Percentiles rank a stretch among this genome's conserved stretches.
phyloP scores from a whole-genome alignment of 2,113 vertebrate genomes.

The Psophia crepitans region DNA sequence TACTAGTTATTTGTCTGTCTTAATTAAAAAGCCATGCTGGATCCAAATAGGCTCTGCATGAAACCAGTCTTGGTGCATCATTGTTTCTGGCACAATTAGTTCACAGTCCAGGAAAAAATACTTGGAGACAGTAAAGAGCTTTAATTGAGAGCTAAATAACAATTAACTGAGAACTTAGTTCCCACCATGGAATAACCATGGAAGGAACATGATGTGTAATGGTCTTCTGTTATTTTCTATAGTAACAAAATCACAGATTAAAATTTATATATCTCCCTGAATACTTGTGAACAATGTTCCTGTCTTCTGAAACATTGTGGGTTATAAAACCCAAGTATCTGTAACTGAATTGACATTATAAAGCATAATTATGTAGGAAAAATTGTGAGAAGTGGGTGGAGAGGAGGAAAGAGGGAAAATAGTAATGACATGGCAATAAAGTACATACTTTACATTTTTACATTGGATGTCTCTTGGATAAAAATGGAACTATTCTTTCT shows the following conservation, averaged over 20 bases:
- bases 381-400: background rate
- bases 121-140: background rate
- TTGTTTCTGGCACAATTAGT: background rate
- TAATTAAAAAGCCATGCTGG: background rate
- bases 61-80: background rate
- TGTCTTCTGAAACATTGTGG: background rate
- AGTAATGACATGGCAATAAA: background rate
- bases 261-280: background rate
- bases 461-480: background rate
- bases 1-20: background rate
- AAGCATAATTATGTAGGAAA: background rate
- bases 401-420: background rate
- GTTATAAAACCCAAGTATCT: background rate
- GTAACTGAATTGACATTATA: background rate
- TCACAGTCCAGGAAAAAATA: background rate
- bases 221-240: background rate
- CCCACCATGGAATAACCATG: background rate
- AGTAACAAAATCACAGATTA: background rate
- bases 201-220: background rate
- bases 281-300: background rate
- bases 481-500: background rate
- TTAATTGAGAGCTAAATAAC: background rate
- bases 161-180: background rate
- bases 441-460: background rate
- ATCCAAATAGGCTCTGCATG: background rate